Base-by-base conservation (phyloP, 2,888 invertebrate genomes). In the Drosophila maculinotata region DNA sequence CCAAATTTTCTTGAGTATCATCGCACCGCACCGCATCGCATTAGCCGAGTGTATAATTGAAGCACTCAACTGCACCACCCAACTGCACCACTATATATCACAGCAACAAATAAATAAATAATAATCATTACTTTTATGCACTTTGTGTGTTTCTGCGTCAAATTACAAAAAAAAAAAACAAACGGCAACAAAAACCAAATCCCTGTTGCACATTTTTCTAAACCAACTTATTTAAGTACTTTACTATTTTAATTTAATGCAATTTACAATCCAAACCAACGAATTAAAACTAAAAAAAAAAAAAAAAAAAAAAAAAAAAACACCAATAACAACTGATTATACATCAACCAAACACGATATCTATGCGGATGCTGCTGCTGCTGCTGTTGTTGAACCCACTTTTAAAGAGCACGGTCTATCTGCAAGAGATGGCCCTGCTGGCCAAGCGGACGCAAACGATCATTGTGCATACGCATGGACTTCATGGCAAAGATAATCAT, bases 351-450 rank as follows among this genome's bases (percentile, higher is more conserved):
- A 28, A 39, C 33, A 44, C 31, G 26, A 62, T 39, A 69, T 45
- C n/a, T 39, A 23, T 48, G 38, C 35, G 52, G 69, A 71, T 69
- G 57, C 52, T 41, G 47, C n/a, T 33, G 36, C 44, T 20, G 17
- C 36, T 38, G 52, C 30, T 38, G 57, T 7, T 28, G 9, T 25
- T 57, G 48, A 58, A 30, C 7, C 10, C 12, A 33, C 5, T 31
- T 35, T 17, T 33, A 25, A 76, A 92, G 92, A 87, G 90, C 66
- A 80, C 80, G 76, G 84, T 76, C 52, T 92, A 91, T 79, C 88
- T 91, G 67, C 90, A 90, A 82, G 92, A 92, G 75, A 89, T 91
- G 90, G 89, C 90, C 69, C 83, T 84, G 68, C 59, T 90, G 78
- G 87, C 90, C 57, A 90, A 90, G 74, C 89, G 90, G 57, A 88